Evolutionary conservation across 1,140 invertebrate species (phyloP), one percentile per base, ranked within the genome.

Genomic region (Drosophila rhopaloa): DNA sequence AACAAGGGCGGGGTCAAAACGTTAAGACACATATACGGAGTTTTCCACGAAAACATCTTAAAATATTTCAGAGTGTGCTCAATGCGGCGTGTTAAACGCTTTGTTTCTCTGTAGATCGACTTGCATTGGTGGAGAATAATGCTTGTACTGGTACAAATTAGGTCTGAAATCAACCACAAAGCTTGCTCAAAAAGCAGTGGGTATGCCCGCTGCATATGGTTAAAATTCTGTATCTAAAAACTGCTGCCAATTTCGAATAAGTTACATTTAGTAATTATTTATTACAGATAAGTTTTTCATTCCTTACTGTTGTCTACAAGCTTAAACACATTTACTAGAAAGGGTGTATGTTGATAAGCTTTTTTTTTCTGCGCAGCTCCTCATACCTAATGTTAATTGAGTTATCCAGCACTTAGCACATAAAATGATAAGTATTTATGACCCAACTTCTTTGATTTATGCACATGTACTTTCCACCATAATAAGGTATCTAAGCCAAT

Each of bases 41-140:
- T 58, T 61, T 65, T 51, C 27, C 73, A 74, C 51, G 38, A 51
- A 44, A 35, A 48, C 32, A 63, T 24, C 16, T 41, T 8, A 38
- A 50, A 61, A 53, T 29, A 56, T 53, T 47, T 32, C 60, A 50
- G 54, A 74, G 56, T 68, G 58, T 65, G 78, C n/a, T 51, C 62
- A 74, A 44, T 80, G 67, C 47, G 66, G 62, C 62, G 38, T 71
- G 55, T 51, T 51, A 85, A 67, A 53, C 43, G 48, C 73, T 77
- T 86, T 85, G 63, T 78, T 83, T 9, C 10, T 0, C 16, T n/a
- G 8, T 6, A 13, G 51, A 3, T 58, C 0, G 10, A 29, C 24
- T 10, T 32, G 11, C 24, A 19, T 14, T 29, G 48, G 24, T 24
- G 7, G 11, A 9, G 5, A 57, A 32, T 35, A 14, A 1, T 10